Evolutionary conservation across 2,113 vertebrate species (phyloP).

Genomic region (Cyprinodon variegatus): DNA sequence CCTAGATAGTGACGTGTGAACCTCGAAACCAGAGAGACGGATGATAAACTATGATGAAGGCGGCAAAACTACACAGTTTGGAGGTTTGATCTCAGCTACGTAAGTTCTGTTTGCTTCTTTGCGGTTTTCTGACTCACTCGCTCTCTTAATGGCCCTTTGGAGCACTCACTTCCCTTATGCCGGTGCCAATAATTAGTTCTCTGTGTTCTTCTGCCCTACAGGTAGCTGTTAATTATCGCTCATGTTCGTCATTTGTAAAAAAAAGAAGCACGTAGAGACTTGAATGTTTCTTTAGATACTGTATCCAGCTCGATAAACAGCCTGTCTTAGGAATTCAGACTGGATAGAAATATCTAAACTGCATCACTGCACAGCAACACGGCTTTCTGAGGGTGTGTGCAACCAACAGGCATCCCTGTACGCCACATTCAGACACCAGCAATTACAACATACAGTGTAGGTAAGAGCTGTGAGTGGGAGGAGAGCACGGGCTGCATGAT

Average conservation of each 20-base stretch:
- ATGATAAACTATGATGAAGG: slow-evolving; percentile 17
- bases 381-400: slow-evolving; percentile 6
- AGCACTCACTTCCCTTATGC: slow-evolving; percentile 10
- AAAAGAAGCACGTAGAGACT: slow-evolving; percentile 43
- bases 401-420: not conserved
- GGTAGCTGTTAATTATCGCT: slow-evolving; percentile 42
- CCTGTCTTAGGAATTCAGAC: not conserved
- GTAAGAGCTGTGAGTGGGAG: slow-evolving; percentile 31
- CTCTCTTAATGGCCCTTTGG: slow-evolving; percentile 19
- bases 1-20: slow-evolving; percentile 11
- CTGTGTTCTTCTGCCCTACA: slow-evolving; percentile 29
- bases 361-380: not conserved
- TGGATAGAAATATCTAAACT: slow-evolving; percentile 13
- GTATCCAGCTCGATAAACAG: slow-evolving; percentile 44
- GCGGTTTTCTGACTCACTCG: not conserved
- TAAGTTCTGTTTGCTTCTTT: slow-evolving; percentile 14
- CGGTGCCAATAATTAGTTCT: slow-evolving; percentile 28
- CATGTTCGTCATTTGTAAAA: slow-evolving; percentile 24
- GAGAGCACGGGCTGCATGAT: slow-evolving; percentile 31
- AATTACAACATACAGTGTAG: slow-evolving; percentile 39
- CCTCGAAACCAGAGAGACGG: slow-evolving; percentile 23
- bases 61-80: not conserved
- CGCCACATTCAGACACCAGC: slow-evolving; percentile 12
- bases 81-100: slow-evolving; percentile 7
- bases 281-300: slow-evolving; percentile 38